phyloP scores from a whole-genome alignment of 2,888 invertebrate genomes.

The Drosophila pegasa region DNA sequence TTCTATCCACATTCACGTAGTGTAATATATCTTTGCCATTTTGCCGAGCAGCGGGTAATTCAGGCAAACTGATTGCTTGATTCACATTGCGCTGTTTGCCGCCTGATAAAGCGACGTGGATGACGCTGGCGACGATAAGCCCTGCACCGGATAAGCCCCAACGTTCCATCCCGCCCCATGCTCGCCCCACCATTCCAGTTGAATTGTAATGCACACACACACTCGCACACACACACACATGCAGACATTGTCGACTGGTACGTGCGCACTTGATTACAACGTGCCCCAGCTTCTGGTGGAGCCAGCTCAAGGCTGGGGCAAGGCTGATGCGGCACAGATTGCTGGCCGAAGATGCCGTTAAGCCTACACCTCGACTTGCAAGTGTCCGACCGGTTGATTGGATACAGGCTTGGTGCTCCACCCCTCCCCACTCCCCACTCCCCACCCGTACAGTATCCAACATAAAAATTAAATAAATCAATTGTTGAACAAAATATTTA shows the following conservation, averaged over 20 bases:
- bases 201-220: slow-evolving; percentile 28
- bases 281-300: slow-evolving; percentile 39
- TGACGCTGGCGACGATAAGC: slow-evolving; percentile 51
- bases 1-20: not conserved
- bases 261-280: slow-evolving; percentile 56
- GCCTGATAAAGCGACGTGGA: slow-evolving; percentile 43
- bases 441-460: slow-evolving; percentile 8
- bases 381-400: slow-evolving; percentile 36
- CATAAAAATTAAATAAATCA: slow-evolving; percentile 1
- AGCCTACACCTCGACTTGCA: slow-evolving; percentile 47
- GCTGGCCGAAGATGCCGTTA: slow-evolving; percentile 50
- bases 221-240: not conserved
- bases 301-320: slow-evolving; percentile 47
- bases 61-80: slow-evolving; percentile 39
- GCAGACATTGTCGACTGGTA: slow-evolving; percentile 21
- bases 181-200: slow-evolving; percentile 2
- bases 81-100: slow-evolving; percentile 30
- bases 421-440: too few relatives aligned
- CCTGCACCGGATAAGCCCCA: slow-evolving; percentile 53
- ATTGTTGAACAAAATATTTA: not conserved
- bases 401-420: slow-evolving; percentile 17
- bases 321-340: slow-evolving; percentile 43
- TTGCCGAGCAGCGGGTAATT: slow-evolving; percentile 11
- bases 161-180: slow-evolving; percentile 4
- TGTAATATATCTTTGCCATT: slow-evolving; percentile 2